phyloP scores from a whole-genome alignment of 2,888 invertebrate species.

The Lasioglossum leucozonium region DNA sequence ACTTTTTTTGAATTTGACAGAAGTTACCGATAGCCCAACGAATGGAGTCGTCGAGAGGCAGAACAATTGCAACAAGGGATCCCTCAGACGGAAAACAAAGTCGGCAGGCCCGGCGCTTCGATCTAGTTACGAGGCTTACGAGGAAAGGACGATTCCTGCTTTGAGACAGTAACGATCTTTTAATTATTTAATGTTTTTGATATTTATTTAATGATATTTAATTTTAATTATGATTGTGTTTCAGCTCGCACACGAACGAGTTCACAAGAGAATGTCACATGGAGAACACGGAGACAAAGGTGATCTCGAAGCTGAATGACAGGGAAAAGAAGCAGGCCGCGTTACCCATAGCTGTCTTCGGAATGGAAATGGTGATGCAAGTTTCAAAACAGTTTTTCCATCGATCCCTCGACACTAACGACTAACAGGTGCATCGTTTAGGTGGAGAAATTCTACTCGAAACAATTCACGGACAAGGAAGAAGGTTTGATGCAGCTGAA shows the following conservation, averaged over 20 bases:
- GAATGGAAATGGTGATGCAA: slow-evolving; percentile 90
- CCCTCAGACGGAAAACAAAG: slow-evolving; percentile 86
- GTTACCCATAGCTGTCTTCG: slow-evolving; percentile 95
- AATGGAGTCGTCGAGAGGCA: slow-evolving; percentile 82
- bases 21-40: slow-evolving; percentile 85
- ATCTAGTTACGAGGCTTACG: slow-evolving; percentile 94
- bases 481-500: slow-evolving; percentile 91
- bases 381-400: slow-evolving; percentile 1
- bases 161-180: slow-evolving; percentile 95
- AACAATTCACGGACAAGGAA: slow-evolving; percentile 95
- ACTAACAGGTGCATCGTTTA: slow-evolving; percentile 76
- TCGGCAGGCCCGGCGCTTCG: slow-evolving; percentile 81
- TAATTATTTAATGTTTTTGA: too few species aligned
- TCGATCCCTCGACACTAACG: background rate
- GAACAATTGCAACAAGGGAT: slow-evolving; percentile 85
- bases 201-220: too few species aligned
- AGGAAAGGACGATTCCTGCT: slow-evolving; percentile 93
- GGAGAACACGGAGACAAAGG: slow-evolving; percentile 85
- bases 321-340: slow-evolving; percentile 95
- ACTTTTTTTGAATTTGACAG: slow-evolving; percentile 57
- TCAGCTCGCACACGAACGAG: slow-evolving; percentile 93
- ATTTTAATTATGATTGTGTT: slow-evolving; percentile 68
- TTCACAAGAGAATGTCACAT: slow-evolving; percentile 90
- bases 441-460: slow-evolving; percentile 96
- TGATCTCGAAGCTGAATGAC: slow-evolving; percentile 89